Base-by-base conservation (phyloP, 2,888 invertebrate genomes). In the Mylabris sibirica region DNA sequence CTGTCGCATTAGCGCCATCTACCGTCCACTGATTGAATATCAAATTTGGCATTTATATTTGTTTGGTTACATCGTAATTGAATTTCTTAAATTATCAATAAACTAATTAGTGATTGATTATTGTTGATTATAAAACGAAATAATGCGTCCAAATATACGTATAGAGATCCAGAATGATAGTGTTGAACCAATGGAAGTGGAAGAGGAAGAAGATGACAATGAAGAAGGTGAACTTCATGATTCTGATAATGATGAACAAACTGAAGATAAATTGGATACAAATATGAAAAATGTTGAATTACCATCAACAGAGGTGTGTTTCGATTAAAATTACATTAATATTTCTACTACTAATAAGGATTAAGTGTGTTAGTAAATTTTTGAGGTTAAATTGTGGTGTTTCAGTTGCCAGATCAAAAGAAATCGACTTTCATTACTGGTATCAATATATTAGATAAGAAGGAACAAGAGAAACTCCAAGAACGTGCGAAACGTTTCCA, bases 401-500 rank as follows among this genome's bases (percentile, higher is more conserved):
- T 60, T 2, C 35, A 60, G 60, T n/a, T 60, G 35, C 3, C 60
- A 9, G 35, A 53, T 9, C 22, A 20, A 73, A 79, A 81, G 64
- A 81, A 80, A 62, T 84, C 83, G 24, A 81, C 82, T 17, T 87
- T 87, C 74, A 80, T 84, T 14, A 87, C 87, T 1, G 87, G 86
- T 14, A 83, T 87, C 24, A 84, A 88, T 73, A 85, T 87, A 68
- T 87, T 88, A 63, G 85, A 85, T 63, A 83, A 85, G 72, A 84
- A 88, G 75, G 87, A 87, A 68, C 84, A 86, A 75, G 82, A 84
- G 38, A 89, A 88, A 77, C 84, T 87, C 71, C 84, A 86, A 75
- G 88, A 88, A 74, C 81, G 90, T 74, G 89, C 89, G 0, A 87
- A 87, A 75, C 84, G 90, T 59, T 90, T 90, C 83, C 88, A 88